Base-by-base conservation (phyloP, 2,113 vertebrate species). In the Megalops atlanticus region DNA sequence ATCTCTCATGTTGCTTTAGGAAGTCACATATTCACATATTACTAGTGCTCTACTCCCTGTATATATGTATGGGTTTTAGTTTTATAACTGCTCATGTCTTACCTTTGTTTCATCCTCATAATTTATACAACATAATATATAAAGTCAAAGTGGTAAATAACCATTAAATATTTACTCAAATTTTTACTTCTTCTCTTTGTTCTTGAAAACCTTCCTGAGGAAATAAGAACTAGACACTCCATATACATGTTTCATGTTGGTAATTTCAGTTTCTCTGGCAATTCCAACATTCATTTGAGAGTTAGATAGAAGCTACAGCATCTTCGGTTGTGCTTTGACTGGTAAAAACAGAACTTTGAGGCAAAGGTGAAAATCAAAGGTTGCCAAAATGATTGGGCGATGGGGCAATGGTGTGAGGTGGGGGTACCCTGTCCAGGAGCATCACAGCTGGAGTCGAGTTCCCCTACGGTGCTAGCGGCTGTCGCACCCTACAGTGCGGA, bases 111-210 rank as follows among this genome's bases (percentile, higher is more conserved):
- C 39, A n/a, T 58, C 27, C 21, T 36, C 38, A 58, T 24, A 15
- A 49, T 40, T 24, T 7, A 33, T 24, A 5, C 41, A 41, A 15
- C 7, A 21, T 21, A 8, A 15, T 24, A 47, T 58, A 36, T 21
- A 64, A 71, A 15, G 39, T 43, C 43, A 71, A 64, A 71, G 31
- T 12, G 31, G 78, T 64, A 31, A 27, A n/a, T 16, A 41, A 21
- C 18, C 64, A 79, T 79, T 3, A 79, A 79, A 79, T 43, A 79
- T 79, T 79, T 72, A 79, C 41, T 49, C 78, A 35, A 36, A 64
- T 68, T 71, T 68, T 45, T 79, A 79, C 35, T 71, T 52, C 39
- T 49, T 72, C 33, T 40, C 64, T 27, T n/a, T 41, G 38, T 39
- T 33, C 68, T 79, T 41, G 76, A 77, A 79, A 72, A 54, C 38